Conservation (phyloP, 1,140 invertebrate genomes). For the Pararge aegeria region DNA sequence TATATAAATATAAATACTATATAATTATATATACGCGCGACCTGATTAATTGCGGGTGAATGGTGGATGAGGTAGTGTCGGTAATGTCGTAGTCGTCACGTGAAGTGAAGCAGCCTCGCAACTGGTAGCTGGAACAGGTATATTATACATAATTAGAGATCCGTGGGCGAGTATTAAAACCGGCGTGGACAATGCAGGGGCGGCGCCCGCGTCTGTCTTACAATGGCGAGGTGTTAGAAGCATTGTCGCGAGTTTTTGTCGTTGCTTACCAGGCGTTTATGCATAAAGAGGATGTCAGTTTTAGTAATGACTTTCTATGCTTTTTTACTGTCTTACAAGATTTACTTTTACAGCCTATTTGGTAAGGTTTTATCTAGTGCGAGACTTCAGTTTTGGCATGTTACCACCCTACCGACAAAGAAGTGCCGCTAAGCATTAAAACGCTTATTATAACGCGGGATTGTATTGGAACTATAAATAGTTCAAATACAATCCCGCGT, state of each 20-base stretch:
- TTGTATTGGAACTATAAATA: too few species aligned
- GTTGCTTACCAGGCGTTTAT: conserved; percentile 14
- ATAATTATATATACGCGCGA: too few species aligned
- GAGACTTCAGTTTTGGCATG: too few species aligned
- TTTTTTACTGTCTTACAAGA: background rate
- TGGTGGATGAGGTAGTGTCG: too few species aligned
- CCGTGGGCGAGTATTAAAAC: conserved; percentile 50
- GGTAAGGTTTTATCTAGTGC: too few species aligned
- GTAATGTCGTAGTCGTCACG: conserved; percentile 23
- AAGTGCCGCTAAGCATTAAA: too few species aligned
- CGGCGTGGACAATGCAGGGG: conserved; percentile 42
- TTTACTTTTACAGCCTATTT: too few species aligned
- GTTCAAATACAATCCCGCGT: too few species aligned
- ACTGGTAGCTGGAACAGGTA: conserved; percentile 51
- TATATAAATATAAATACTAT: too few species aligned
- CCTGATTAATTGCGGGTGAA: too few species aligned
- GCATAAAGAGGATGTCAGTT: conserved; percentile 1
- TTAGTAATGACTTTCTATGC: conserved; percentile 3
- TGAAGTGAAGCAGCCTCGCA: conserved; percentile 15
- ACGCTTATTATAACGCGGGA: too few species aligned
- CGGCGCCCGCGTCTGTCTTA: conserved; percentile 46
- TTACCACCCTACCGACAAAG: too few species aligned
- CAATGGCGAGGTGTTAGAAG: conserved; percentile 60
- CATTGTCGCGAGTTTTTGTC: conserved; percentile 46
- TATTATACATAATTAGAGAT: conserved; percentile 58